These are phyloP conservation scores for Smutsia temminckii DNA, from an alignment of 2,797 vertebrate genomes.

Conservation along the genomic window DNA sequence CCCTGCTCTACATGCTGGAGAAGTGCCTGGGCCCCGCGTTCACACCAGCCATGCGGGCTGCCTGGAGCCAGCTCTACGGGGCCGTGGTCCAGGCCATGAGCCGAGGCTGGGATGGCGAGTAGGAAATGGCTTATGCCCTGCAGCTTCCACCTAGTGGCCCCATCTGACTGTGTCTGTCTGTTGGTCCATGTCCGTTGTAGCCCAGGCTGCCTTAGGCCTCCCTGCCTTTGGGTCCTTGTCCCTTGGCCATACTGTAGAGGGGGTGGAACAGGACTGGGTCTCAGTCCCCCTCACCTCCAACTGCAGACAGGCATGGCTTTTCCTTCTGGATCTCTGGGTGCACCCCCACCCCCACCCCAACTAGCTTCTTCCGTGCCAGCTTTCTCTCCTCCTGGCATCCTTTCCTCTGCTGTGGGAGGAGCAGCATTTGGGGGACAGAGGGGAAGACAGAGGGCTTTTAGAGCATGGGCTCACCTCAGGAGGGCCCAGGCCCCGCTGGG, in stretches of 20 bases:
- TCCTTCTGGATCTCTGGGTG: not conserved
- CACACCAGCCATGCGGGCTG: conserved; percentile 89
- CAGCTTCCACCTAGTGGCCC: not conserved
- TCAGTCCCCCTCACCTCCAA: not conserved
- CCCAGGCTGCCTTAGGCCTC: not conserved
- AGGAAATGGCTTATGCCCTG: conserved; percentile 9
- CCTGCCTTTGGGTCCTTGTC: not conserved
- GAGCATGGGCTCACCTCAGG: not conserved
- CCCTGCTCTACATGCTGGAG: conserved; percentile 96
- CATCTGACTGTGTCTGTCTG: not conserved
- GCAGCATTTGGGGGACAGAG: not conserved
- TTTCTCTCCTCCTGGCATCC: not conserved
- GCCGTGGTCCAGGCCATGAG: conserved; percentile 93
- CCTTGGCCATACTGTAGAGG: not conserved
- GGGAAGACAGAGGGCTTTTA: not conserved
- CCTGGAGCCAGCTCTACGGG: conserved; percentile 94
- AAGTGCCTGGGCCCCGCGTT: conserved; percentile 92
- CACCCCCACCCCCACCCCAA: not conserved
- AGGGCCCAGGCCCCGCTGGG: not conserved
- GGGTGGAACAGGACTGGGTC: not conserved
- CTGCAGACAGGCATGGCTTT: not conserved
- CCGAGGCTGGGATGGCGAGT: conserved; percentile 87
- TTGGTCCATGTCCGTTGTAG: not conserved
- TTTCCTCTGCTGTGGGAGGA: not conserved
- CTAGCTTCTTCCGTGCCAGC: not conserved